phyloP scores from a whole-genome alignment of 2,113 vertebrate species.

The Diphyllodes magnificus region DNA sequence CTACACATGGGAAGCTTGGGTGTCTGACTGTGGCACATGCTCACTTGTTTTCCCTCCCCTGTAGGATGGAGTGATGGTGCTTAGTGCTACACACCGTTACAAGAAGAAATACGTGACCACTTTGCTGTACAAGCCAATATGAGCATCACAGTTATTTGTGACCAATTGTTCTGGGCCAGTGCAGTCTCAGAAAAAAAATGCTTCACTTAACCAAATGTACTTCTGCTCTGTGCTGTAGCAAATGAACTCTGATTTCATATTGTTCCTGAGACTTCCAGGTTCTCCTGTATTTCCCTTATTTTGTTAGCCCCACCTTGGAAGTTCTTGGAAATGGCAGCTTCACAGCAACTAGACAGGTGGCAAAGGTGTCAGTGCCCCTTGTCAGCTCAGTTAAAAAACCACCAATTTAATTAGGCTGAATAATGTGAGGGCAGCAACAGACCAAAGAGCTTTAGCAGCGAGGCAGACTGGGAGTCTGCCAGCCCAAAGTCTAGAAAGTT shows the following conservation, averaged over 20 bases:
- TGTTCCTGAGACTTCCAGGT: constrained; percentile 51
- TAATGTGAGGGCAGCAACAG: not conserved
- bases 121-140: constrained; percentile 96
- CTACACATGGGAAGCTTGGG: not conserved
- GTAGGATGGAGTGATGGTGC: constrained; percentile 98
- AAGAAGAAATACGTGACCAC: constrained; percentile 98
- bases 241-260: constrained; percentile 29
- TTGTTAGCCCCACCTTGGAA: constrained; percentile 8
- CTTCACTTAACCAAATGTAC: constrained; percentile 4
- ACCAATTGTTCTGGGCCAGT: not conserved
- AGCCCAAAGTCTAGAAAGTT: not conserved
- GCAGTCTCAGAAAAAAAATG: not conserved
- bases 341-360: not conserved
- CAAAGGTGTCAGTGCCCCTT: not conserved
- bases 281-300: constrained; percentile 20
- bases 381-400: not conserved
- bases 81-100: constrained; percentile 95
- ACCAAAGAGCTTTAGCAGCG: not conserved
- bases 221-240: constrained; percentile 32
- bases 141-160: not conserved
- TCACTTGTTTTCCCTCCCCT: constrained; percentile 22
- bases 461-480: not conserved
- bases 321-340: constrained; percentile 35
- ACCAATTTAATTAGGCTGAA: not conserved
- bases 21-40: not conserved